These are phyloP conservation scores for Berghia stephanieae DNA, from an alignment of 1,140 invertebrate species.

Conservation along the genomic window DNA sequence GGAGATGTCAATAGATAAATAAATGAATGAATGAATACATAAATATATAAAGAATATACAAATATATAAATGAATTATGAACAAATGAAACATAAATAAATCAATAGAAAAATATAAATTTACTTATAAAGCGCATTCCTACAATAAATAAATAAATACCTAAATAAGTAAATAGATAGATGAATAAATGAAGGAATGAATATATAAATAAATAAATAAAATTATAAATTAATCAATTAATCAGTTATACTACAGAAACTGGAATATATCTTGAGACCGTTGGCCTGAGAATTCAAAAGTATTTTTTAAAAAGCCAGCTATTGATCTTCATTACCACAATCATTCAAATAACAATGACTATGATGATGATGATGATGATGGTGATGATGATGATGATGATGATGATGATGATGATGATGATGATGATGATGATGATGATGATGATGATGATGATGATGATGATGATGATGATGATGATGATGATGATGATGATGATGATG, in stretches of 20 bases:
- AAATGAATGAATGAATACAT: neutral
- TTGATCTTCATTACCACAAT: neutral
- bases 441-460: conserved; percentile 40
- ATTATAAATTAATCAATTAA: neutral
- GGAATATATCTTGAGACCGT: neutral
- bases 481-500: conserved; percentile 27
- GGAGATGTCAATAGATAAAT: neutral
- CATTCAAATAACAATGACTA: conserved; percentile 5
- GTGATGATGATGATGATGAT: conserved; percentile 23
- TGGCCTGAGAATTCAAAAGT: neutral
- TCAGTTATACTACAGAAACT: neutral
- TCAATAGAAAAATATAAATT: neutral
- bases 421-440: conserved; percentile 37
- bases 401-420: conserved; percentile 32
- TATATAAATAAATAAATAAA: neutral
- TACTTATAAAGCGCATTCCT: no score
- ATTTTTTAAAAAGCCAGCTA: neutral
- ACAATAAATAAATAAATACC: no score
- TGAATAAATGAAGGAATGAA: no score
- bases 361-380: conserved; percentile 21
- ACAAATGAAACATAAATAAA: neutral
- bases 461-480: conserved; percentile 22
- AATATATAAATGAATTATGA: neutral
- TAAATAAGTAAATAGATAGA: no score
- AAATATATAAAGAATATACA: neutral